Evolutionary conservation across 1,140 invertebrate species (phyloP).

Genomic region (Pemphigus obesinymphae): DNA sequence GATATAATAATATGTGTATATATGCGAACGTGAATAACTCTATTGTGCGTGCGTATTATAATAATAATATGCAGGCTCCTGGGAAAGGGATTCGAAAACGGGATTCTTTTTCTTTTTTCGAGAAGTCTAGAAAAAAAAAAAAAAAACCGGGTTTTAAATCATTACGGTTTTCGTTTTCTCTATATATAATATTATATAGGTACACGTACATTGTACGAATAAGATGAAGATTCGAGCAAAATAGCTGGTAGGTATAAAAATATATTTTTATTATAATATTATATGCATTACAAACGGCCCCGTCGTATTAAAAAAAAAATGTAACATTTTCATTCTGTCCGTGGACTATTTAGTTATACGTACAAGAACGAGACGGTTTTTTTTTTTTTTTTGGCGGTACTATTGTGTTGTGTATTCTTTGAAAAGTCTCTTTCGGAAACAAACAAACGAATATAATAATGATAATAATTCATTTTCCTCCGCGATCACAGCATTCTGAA

Average conservation of each 20-base stretch:
- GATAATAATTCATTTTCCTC: not conserved
- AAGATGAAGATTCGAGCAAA: not conserved
- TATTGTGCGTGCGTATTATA: not conserved
- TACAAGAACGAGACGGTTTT: not conserved
- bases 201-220: not conserved
- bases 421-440: not conserved
- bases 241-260: not conserved
- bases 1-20: too few species aligned
- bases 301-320: not conserved
- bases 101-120: not conserved
- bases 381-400: not conserved
- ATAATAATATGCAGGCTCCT: not conserved
- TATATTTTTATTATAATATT: not conserved
- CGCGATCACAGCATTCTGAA: not conserved
- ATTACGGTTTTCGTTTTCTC: not conserved
- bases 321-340: not conserved
- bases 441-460: not conserved
- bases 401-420: not conserved
- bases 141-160: slow-evolving; percentile 11
- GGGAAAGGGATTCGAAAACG: slow-evolving; percentile 23
- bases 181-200: not conserved
- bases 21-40: not conserved
- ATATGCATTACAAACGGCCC: not conserved
- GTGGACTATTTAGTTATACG: too few species aligned
- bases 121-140: not conserved